These are phyloP conservation scores for Prostheceraeus crozeri DNA, from an alignment of 2,888 invertebrate genomes.

Conservation along the genomic window DNA sequence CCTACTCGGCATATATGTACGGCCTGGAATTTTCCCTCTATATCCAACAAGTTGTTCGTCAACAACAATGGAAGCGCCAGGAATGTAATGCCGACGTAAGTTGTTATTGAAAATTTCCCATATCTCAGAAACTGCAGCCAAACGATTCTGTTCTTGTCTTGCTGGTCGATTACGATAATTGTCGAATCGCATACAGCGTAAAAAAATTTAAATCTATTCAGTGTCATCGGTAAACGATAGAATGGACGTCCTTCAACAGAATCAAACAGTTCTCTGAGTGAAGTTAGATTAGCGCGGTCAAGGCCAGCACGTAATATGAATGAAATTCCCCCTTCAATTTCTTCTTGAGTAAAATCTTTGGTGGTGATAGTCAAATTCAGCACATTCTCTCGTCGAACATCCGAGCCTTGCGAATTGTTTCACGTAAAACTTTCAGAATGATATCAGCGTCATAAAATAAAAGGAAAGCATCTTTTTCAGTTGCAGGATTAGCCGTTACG, in stretches of 20 bases:
- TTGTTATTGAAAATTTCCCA: no score
- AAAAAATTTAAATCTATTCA: background rate
- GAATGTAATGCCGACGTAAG: no score
- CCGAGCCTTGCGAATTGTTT: conserved; percentile 19
- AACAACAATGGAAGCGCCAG: no score
- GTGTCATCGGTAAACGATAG: background rate
- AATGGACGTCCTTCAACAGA: background rate
- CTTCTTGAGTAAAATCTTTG: background rate
- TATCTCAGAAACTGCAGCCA: no score
- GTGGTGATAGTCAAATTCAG: background rate
- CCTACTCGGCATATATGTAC: no score
- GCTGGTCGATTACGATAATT: no score
- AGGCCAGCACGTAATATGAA: conserved; percentile 3
- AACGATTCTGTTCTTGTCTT: no score
- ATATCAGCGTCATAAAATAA: conserved; percentile 6
- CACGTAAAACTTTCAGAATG: conserved; percentile 1
- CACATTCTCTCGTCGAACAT: background rate
- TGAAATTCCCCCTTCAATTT: conserved; percentile 13
- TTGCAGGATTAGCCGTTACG: conserved; percentile 3
- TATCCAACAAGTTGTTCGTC: no score
- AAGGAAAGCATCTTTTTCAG: conserved; percentile 9
- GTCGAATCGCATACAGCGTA: no score
- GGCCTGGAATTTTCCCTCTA: no score
- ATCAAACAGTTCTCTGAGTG: background rate
- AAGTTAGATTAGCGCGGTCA: conserved; percentile 6